Base-by-base conservation (phyloP, 2,113 vertebrate species). In the Podilymbus podiceps region DNA sequence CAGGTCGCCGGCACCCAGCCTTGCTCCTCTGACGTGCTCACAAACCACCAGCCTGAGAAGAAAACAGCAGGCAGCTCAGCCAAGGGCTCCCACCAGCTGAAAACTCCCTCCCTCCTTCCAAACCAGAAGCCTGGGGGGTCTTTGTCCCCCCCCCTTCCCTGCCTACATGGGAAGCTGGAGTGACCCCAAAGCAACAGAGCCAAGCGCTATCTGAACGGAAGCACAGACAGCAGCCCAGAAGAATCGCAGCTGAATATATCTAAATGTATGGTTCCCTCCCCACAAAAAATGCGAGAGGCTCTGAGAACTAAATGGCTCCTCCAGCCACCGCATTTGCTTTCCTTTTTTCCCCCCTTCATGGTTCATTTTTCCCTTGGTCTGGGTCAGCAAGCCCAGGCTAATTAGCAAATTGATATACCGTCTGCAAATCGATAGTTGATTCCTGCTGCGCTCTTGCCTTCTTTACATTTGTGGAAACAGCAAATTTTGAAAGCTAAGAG, bases 1-100 rank as follows among this genome's bases (percentile, higher is more conserved):
- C 99, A 99, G 80, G 99, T 99, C 0, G 99, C 99, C 8, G 99
- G 99, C 68, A 99, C 99, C 99, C 99, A 99, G 90, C 99, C 99
- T 96, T 99, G 99, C 89, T 99, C 99, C 55, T 99, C 99, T 0
- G 98, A 97, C 0, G 99, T 99, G 98, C 99, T 99, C 47, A 99
- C 99, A 86, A 99, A 99, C 99, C 99, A 99, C 99, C 99, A 99
- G 24, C 99, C 99, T 99, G 92, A 87, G 96, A 46, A 72, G 1
- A 74, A 55, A 89, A 56, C 44, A 58, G 52, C 60, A 95, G 27
- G 16, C 14, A 1, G 52, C 13, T 98, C 83, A 97, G 72, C 27
- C 74, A 53, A 74, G 71, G 52, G 35, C 67, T 72, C 52, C 33
- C 55, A 72, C 5, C 46, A 78, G 24, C 58, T 33, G 33, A 63